Evolutionary conservation across 1,140 invertebrate species (phyloP).

Genomic region (Cherax quadricarinatus): DNA sequence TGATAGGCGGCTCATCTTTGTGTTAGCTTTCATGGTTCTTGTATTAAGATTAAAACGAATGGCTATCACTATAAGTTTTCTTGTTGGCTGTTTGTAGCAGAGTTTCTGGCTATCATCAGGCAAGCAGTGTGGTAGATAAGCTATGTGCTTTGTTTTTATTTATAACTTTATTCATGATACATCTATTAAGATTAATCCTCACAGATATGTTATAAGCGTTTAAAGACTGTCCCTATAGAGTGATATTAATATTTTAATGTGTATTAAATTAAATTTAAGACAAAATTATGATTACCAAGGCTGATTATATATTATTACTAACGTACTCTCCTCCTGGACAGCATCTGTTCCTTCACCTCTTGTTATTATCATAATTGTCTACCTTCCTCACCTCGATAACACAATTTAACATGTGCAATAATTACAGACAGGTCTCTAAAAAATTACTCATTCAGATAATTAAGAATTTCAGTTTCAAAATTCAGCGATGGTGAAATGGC

Average conservation of each 20-base stretch:
- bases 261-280: slow-evolving; percentile 53
- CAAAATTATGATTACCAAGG: slow-evolving; percentile 39
- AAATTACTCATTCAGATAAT: slow-evolving; percentile 15
- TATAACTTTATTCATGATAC: slow-evolving; percentile 60
- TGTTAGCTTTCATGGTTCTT: not conserved
- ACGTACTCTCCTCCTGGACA: slow-evolving; percentile 62
- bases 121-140: slow-evolving; percentile 31
- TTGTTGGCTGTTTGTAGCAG: not conserved
- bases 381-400: slow-evolving; percentile 48
- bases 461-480: slow-evolving; percentile 46
- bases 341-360: slow-evolving; percentile 52
- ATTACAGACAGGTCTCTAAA: slow-evolving; percentile 29
- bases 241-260: slow-evolving; percentile 54
- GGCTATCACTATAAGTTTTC: too few species aligned
- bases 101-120: slow-evolving; percentile 10
- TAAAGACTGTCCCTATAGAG: slow-evolving; percentile 47
- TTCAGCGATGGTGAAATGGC: slow-evolving; percentile 69
- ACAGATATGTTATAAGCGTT: slow-evolving; percentile 43
- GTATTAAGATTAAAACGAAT: not conserved
- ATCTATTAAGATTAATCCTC: slow-evolving; percentile 51
- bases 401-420: slow-evolving; percentile 48
- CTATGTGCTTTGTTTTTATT: slow-evolving; percentile 61
- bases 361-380: slow-evolving; percentile 24
- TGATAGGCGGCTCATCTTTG: not conserved
- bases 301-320: slow-evolving; percentile 57